phyloP scores from a whole-genome alignment of 2,113 vertebrate species.

The Muscicapa adusta region DNA sequence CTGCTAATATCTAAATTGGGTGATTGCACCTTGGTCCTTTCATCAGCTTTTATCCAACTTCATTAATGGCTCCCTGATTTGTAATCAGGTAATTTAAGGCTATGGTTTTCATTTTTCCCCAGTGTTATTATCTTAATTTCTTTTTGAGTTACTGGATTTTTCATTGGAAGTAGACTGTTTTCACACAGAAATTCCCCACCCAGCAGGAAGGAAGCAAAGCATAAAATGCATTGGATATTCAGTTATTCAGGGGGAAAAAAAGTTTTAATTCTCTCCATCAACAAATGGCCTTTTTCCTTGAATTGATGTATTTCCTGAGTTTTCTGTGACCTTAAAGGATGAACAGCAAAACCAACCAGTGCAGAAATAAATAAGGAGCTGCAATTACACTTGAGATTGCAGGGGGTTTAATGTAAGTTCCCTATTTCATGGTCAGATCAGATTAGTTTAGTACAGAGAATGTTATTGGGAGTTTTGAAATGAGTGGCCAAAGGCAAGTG shows the following conservation, averaged over 20 bases:
- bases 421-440: neutral
- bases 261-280: neutral
- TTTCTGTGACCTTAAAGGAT: neutral
- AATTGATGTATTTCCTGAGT: neutral
- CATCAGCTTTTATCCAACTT: neutral
- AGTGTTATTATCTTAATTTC: neutral
- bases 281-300: neutral
- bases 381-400: neutral
- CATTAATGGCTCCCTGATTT: neutral
- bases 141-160: neutral
- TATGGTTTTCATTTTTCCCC: neutral
- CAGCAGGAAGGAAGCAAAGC: neutral
- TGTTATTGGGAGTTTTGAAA: neutral
- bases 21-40: neutral
- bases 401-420: neutral
- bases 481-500: neutral
- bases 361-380: neutral
- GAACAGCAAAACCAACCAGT: neutral
- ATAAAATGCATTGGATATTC: neutral
- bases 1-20: neutral
- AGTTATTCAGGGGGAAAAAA: accelerated
- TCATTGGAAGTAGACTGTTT: neutral
- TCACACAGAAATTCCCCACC: neutral
- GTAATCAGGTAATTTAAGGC: neutral
- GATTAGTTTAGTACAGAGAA: neutral